These are phyloP conservation scores for Elgaria multicarinata DNA, from an alignment of 2,113 vertebrate genomes.

Conservation along the genomic window DNA sequence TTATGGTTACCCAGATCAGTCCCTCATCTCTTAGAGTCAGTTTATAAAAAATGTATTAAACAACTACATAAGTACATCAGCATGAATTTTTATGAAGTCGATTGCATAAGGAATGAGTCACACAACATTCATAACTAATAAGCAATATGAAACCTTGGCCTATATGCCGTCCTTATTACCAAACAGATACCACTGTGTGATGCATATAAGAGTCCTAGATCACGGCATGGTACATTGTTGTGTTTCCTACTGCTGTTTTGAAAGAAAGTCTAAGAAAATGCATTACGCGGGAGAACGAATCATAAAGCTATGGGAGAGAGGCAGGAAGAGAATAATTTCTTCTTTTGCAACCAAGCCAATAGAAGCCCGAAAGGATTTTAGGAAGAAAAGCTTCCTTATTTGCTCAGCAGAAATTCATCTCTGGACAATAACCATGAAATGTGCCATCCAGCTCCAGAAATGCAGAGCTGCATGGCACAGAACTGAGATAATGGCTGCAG, in stretches of 20 bases:
- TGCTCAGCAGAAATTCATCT: neutral
- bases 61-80: neutral
- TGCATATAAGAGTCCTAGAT: neutral
- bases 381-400: neutral
- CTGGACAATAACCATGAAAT: neutral
- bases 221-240: neutral
- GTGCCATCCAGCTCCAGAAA: neutral
- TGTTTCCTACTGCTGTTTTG: neutral
- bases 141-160: neutral
- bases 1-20: neutral
- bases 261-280: neutral
- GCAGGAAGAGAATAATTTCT: neutral
- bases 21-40: neutral
- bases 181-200: constrained; percentile 5
- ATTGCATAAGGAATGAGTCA: constrained; percentile 36
- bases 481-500: neutral
- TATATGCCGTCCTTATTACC: constrained; percentile 7
- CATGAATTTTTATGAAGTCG: constrained; percentile 6
- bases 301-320: neutral
- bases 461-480: neutral
- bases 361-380: neutral
- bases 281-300: neutral
- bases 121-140: constrained; percentile 15
- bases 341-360: neutral
- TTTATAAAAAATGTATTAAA: constrained; percentile 8